A percentile compares a stretch with the other conserved stretches of the same genome.
These are phyloP conservation scores for Oreotrochilus melanogaster DNA, from an alignment of 2,113 vertebrate genomes.

Conservation along the genomic window DNA sequence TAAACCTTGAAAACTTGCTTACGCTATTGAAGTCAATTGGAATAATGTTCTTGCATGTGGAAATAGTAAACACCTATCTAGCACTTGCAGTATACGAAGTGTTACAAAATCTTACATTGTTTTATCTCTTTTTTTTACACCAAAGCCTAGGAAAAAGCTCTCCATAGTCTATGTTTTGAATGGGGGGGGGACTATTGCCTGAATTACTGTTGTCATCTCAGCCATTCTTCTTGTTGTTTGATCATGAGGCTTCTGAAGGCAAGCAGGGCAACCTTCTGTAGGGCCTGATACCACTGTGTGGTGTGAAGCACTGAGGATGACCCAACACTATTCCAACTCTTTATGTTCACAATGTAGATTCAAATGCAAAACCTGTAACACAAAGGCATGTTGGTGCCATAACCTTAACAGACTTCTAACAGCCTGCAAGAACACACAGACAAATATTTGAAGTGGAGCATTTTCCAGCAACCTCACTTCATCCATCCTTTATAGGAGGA, in stretches of 20 bases:
- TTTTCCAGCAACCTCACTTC: neutral
- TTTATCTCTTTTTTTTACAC: neutral
- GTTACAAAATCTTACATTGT: neutral
- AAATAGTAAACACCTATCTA: neutral
- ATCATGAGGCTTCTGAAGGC: neutral
- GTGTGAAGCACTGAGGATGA: neutral
- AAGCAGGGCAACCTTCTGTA: neutral
- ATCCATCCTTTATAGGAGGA: conserved; percentile 3
- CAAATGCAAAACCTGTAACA: neutral
- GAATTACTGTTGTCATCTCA: neutral
- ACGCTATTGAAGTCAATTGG: neutral
- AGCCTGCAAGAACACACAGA: neutral
- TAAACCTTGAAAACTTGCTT: neutral
- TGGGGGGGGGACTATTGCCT: neutral
- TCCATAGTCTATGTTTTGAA: neutral
- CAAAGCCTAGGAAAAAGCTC: neutral
- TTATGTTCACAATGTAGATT: neutral
- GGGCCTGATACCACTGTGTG: too few species aligned
- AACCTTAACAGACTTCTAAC: neutral
- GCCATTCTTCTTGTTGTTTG: neutral
- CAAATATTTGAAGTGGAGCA: conserved; percentile 1
- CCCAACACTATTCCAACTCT: neutral
- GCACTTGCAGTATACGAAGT: neutral
- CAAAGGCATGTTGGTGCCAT: neutral
- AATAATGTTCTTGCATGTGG: neutral